Evolutionary conservation across 2,888 invertebrate species (phyloP), one percentile per base, ranked within the genome.

Genomic region (Ephialtes manifestator): DNA sequence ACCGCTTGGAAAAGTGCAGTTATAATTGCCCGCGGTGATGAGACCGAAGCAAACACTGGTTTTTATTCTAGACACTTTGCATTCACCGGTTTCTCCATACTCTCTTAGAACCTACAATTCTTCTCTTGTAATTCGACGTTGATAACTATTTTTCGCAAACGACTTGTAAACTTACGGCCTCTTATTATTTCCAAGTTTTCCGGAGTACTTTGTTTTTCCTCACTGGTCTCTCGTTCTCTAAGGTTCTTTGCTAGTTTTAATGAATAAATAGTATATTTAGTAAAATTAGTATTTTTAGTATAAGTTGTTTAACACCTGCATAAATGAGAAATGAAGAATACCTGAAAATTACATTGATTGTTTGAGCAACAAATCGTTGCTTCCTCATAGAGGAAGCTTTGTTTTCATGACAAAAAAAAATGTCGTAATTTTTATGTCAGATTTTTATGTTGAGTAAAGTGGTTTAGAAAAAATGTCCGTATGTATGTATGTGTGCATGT

Each of bases 1-100:
- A 77, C 51, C 78, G 75, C 84, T 82, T 63, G 79, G 86, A 89
- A 89, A 87, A 89, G 87, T 89, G 87, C 88, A 89, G 86, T 88
- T 85, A 87, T 87, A 88, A 89, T 89, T 89, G 89, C 88, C 88
- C 85, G 86, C 76, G 71, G 84, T 78, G 85, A 84, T 86, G 85
- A 87, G 85, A 84, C 86, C 70, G 75, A 82, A 48, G 82, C 86
- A 87, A 88, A 87, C 84, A 87, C 80, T 80, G 82, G 51, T 82
- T 82, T 80, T 83, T 83, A 80, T 85, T 71, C 76, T 72, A 76
- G 82, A 85, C 74, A 79, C 80, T 82, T 76, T 68, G 53, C 71
- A 70, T 79, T 72, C 53, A 81, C 72, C 58, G 67, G 28, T 74
- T 75, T 39, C 51, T 67, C 63, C 72, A 74, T 80, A 67, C 76